phyloP scores from a whole-genome alignment of 2,888 invertebrate species.

The Amorpha juglandis region DNA sequence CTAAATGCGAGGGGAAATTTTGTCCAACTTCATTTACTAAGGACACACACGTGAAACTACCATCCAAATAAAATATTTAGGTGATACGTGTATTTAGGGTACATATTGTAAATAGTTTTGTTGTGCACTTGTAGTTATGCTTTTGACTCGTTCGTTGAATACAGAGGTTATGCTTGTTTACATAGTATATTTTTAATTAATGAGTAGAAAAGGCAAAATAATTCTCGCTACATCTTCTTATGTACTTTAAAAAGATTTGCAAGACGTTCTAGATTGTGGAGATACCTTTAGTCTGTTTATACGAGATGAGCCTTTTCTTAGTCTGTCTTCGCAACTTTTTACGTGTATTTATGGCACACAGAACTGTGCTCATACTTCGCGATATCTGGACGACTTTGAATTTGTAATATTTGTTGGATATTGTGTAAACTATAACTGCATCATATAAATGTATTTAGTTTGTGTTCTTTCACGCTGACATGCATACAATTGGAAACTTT shows the following conservation, averaged over 20 bases:
- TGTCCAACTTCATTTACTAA: slow-evolving; percentile 34
- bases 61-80: slow-evolving; percentile 6
- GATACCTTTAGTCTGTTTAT: slow-evolving; percentile 44
- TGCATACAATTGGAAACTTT: neutral
- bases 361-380: slow-evolving; percentile 40
- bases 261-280: slow-evolving; percentile 38
- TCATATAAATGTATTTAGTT: slow-evolving; percentile 13
- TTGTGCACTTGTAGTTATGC: slow-evolving; percentile 16
- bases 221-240: slow-evolving; percentile 29
- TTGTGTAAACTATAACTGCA: slow-evolving; percentile 6
- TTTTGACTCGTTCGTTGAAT: slow-evolving; percentile 20
- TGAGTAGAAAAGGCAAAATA: slow-evolving; percentile 30
- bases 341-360: slow-evolving; percentile 45
- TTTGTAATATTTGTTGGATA: slow-evolving; percentile 34
- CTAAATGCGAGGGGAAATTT: slow-evolving; percentile 37
- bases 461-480: neutral
- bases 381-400: slow-evolving; percentile 38
- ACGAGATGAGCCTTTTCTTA: slow-evolving; percentile 47
- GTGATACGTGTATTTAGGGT: neutral
- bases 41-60: slow-evolving; percentile 25
- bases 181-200: slow-evolving; percentile 21
- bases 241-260: slow-evolving; percentile 41
- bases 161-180: slow-evolving; percentile 13
- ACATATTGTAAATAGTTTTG: slow-evolving; percentile 10
- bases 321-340: slow-evolving; percentile 50